Conservation (phyloP, 2,113 vertebrate genomes). For the Amphilophus citrinellus region DNA sequence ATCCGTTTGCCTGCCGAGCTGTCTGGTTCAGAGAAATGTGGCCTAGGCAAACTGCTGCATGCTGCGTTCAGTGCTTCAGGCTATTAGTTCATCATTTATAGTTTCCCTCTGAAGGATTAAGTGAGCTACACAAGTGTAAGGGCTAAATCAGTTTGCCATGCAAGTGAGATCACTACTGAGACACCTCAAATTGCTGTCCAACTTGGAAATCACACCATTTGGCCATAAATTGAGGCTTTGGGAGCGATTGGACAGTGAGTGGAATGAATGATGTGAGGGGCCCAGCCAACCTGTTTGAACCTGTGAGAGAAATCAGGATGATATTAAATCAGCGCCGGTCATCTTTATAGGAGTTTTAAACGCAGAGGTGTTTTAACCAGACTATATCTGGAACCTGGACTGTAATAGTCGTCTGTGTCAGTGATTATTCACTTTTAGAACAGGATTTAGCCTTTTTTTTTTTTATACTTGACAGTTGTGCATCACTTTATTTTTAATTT, state of each 20-base stretch:
- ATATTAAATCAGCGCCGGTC: constrained; percentile 25
- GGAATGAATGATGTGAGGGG: constrained; percentile 40
- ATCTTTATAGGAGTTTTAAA: constrained; percentile 36
- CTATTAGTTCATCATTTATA: constrained; percentile 34
- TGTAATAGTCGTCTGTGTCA: background rate
- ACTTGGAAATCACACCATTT: constrained; percentile 49
- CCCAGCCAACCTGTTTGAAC: constrained; percentile 17
- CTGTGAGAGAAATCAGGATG: constrained; percentile 31
- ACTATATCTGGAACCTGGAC: constrained; percentile 15
- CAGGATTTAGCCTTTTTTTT: background rate
- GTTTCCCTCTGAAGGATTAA: constrained; percentile 14
- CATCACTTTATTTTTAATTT: constrained; percentile 4
- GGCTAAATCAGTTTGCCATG: constrained; percentile 31
- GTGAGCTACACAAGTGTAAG: constrained; percentile 8
- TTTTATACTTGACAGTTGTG: background rate
- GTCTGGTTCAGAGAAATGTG: background rate
- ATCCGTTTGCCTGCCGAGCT: background rate
- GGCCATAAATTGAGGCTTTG: constrained; percentile 50
- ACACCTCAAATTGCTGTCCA: constrained; percentile 34
- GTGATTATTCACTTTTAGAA: constrained; percentile 17
- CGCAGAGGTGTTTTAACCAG: constrained; percentile 8
- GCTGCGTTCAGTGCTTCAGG: constrained; percentile 12
- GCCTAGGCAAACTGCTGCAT: constrained; percentile 1
- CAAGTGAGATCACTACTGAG: constrained; percentile 29
- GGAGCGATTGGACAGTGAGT: constrained; percentile 40